These are phyloP conservation scores for Pipistrellus nathusii DNA, from an alignment of 2,797 vertebrate genomes.

Conservation along the genomic window DNA sequence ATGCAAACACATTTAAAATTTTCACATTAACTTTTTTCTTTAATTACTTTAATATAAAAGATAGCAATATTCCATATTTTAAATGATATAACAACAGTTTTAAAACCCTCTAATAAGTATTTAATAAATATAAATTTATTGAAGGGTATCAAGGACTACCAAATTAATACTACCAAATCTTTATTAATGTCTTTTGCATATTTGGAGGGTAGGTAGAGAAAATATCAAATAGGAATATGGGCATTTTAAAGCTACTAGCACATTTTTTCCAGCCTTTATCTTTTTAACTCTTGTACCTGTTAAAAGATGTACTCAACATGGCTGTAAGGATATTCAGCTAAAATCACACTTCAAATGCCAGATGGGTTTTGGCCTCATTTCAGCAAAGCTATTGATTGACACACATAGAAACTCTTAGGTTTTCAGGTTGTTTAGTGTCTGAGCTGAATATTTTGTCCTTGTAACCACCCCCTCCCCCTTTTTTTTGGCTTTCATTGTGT, in stretches of 20 bases:
- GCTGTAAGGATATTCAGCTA: background rate
- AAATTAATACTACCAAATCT: background rate
- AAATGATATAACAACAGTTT: constrained; percentile 15
- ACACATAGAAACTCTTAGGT: background rate
- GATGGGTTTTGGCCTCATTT: background rate
- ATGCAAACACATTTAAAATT: background rate
- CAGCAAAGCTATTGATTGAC: background rate
- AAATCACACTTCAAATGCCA: background rate
- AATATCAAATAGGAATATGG: background rate
- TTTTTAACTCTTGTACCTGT: background rate
- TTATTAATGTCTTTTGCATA: background rate
- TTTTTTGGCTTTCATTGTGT: background rate
- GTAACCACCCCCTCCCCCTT: background rate
- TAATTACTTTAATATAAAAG: constrained; percentile 66
- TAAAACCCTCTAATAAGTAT: background rate
- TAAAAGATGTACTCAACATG: background rate
- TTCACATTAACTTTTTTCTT: background rate
- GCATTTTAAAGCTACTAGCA: background rate
- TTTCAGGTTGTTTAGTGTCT: background rate
- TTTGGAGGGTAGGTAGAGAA: background rate
- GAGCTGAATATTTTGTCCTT: background rate
- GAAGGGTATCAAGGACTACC: background rate
- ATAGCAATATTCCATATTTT: constrained; percentile 28
- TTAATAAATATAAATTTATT: constrained; percentile 21
- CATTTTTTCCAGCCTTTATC: background rate